Evolutionary conservation across 2,113 vertebrate species (phyloP), one percentile per base, ranked within the genome.

Genomic region (Cynocephalus volans): DNA sequence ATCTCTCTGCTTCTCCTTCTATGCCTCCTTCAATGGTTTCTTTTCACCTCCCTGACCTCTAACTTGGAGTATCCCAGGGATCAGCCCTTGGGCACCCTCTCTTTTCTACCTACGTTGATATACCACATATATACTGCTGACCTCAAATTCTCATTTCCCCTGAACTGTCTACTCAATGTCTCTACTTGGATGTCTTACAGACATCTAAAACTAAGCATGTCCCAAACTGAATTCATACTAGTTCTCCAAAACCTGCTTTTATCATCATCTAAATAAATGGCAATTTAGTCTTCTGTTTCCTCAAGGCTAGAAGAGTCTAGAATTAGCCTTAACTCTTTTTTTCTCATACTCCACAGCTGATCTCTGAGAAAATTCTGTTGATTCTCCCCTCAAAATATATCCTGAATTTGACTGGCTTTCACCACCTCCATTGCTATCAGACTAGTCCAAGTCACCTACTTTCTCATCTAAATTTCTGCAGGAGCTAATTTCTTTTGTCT

Each of bases 271-370:
- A 64, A 18, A 11, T 88, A 58, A 88, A 70, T 4, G 1, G 45
- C 23, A 88, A 15, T 21, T 83, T 60, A 48, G 6, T 14, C 54
- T 69, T 62, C 28, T 60, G 58, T 72, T 86, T 45, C 50, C 36
- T 88, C 41, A 76, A 36, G 65, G n/a, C 84, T 83, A 82, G 75
- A 92, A n/a, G 67, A 92, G 14, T 62, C 79, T 58, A 31, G 31
- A 73, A 14, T 60, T 90, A 87, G 18, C 6, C 13, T 70, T 76
- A 36, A 85, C 31, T 69, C 19, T 54, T 89, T 64, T 72, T 69
- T 36, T 70, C 26, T 62, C 64, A 67, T 8, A 11, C 10, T 26
- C 48, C 13, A 56, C 8, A 14, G 62, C 8, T 72, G 65, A 67
- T 26, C 28, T 88, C 58, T 83, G 23, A 92, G 60, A 17, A 76